A percentile compares a stretch with the other conserved stretches of the same genome.
phyloP scores from a whole-genome alignment of 2,888 invertebrate genomes.

The Pyrrhosoma nymphula region DNA sequence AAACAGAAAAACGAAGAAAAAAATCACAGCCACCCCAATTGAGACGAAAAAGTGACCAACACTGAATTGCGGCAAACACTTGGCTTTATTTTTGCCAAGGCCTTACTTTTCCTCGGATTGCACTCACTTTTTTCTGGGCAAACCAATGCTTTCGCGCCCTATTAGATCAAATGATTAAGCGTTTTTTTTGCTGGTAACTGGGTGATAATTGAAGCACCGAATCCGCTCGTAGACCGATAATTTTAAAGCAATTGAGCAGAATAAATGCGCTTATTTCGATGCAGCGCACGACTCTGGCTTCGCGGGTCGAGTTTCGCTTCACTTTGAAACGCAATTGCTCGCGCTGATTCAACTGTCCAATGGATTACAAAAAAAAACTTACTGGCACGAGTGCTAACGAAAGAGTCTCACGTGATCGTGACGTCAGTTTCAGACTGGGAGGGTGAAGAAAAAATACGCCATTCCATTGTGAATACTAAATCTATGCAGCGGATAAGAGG shows the following conservation, averaged over 20 bases:
- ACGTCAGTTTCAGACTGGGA: neutral
- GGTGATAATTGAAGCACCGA: neutral
- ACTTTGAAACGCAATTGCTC: neutral
- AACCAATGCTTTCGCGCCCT: neutral
- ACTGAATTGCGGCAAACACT: neutral
- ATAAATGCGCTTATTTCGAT: slow-evolving; percentile 9
- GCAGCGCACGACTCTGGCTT: neutral
- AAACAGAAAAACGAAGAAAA: too few species aligned
- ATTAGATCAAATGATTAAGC: neutral
- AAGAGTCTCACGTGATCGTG: neutral
- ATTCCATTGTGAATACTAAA: neutral
- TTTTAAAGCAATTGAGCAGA: slow-evolving; percentile 3
- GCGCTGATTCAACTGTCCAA: neutral
- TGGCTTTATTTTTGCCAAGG: neutral
- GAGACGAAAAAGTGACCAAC: neutral
- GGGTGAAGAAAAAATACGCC: neutral
- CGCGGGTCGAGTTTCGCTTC: neutral
- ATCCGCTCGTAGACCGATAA: neutral
- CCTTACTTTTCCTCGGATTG: neutral
- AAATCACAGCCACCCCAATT: neutral
- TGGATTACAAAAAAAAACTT: neutral
- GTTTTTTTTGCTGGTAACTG: neutral
- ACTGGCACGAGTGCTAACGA: neutral
- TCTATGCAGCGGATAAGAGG: neutral
- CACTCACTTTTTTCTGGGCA: neutral